Percentiles rank a stretch among this genome's conserved stretches.
phyloP scores from a whole-genome alignment of 2,888 invertebrate genomes.

The Sphaeridia pumilis region DNA sequence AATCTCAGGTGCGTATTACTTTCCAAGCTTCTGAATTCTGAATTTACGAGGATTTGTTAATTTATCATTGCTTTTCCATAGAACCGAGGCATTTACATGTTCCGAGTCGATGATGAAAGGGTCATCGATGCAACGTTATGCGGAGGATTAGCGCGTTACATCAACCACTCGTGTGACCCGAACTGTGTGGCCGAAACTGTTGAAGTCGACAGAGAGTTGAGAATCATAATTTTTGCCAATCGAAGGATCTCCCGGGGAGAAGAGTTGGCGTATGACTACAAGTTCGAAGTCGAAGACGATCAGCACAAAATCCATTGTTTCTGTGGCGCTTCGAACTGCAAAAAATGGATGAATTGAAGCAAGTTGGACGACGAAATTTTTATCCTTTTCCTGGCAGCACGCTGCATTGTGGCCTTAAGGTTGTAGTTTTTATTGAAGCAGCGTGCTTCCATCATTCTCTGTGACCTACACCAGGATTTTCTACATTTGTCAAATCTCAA shows the following conservation, averaged over 20 bases:
- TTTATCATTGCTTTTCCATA: too few relatives aligned
- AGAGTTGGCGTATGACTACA: slow-evolving; percentile 91
- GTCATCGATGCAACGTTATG: slow-evolving; percentile 96
- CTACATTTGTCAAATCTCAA: too few relatives aligned
- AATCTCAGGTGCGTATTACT: slow-evolving; percentile 74
- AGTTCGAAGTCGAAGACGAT: slow-evolving; percentile 98
- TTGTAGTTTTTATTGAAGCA: too few relatives aligned
- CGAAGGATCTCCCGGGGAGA: slow-evolving; percentile 89
- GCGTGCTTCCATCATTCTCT: neutral
- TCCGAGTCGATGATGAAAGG: slow-evolving; percentile 91
- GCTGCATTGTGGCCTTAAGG: neutral
- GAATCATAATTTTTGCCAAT: slow-evolving; percentile 97
- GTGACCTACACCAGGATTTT: neutral
- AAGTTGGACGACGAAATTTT: too few relatives aligned
- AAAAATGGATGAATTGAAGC: slow-evolving; percentile 99
- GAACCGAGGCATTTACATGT: slow-evolving; percentile 98
- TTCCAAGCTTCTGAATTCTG: too few relatives aligned
- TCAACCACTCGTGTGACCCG: slow-evolving; percentile 98
- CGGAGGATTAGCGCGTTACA: slow-evolving; percentile 93
- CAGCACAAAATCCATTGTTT: slow-evolving; percentile 97
- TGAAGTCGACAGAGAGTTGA: slow-evolving; percentile 86
- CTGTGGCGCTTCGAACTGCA: slow-evolving; percentile 96
- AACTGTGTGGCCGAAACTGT: slow-evolving; percentile 98
- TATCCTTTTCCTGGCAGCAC: neutral
- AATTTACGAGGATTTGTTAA: too few relatives aligned